These are phyloP conservation scores for Lithobates pipiens DNA, from an alignment of 2,797 vertebrate species.

Conservation along the genomic window DNA sequence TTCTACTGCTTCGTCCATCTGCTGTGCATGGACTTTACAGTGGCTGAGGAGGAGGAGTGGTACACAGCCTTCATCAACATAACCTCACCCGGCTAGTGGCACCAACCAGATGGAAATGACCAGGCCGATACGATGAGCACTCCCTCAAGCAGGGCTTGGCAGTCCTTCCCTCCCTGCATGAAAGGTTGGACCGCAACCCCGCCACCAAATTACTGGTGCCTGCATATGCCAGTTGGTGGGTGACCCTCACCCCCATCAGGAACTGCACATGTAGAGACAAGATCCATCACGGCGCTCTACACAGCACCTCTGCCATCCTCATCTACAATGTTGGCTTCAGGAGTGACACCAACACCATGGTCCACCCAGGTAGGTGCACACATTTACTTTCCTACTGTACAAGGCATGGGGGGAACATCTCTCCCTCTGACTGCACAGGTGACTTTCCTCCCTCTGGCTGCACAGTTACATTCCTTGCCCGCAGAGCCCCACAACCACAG, in stretches of 20 bases:
- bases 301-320: slow-evolving; percentile 93
- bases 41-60: slow-evolving; percentile 98
- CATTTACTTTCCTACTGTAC: too few species aligned
- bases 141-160: slow-evolving; percentile 92
- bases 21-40: too few species aligned
- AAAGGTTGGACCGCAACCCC: slow-evolving; percentile 88
- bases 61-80: slow-evolving; percentile 98
- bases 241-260: slow-evolving; percentile 89
- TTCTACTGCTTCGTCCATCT: slow-evolving; percentile 86
- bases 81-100: slow-evolving; percentile 85
- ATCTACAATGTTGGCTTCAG: slow-evolving; percentile 90
- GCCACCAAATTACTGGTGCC: slow-evolving; percentile 80
- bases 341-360: slow-evolving; percentile 92
- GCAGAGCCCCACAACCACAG: too few species aligned
- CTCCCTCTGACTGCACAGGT: too few species aligned
- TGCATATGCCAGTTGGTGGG: slow-evolving; percentile 79
- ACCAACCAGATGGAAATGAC: slow-evolving; percentile 83
- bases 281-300: slow-evolving; percentile 85
- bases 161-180: slow-evolving; percentile 80
- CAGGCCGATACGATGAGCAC: slow-evolving; percentile 93
- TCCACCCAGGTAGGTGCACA: slow-evolving; percentile 85
- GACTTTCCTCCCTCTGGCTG: too few species aligned
- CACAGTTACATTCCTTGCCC: too few species aligned
- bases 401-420: too few species aligned
- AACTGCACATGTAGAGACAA: slow-evolving; percentile 92